phyloP scores from a whole-genome alignment of 2,797 vertebrate species.

The Phoebastria nigripes region DNA sequence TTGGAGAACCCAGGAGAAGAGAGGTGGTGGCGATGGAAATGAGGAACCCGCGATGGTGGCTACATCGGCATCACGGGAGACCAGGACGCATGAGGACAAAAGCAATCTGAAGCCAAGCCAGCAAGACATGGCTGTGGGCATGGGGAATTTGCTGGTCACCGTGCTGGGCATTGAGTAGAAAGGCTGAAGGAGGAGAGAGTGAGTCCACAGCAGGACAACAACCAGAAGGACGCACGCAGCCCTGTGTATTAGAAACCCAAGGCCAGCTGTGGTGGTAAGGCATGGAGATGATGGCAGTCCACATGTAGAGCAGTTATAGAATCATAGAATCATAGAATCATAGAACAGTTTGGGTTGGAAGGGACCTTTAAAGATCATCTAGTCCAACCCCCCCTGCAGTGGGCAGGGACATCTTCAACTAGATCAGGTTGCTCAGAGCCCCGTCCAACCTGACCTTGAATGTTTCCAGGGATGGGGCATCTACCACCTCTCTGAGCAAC shows the following conservation, averaged over 20 bases:
- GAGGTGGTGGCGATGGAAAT: not conserved
- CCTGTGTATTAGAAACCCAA: not conserved
- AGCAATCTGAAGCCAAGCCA: not conserved
- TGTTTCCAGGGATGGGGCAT: too few relatives aligned
- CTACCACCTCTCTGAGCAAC: too few relatives aligned
- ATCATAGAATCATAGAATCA: not conserved
- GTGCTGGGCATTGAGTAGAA: not conserved
- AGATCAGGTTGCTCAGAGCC: too few relatives aligned
- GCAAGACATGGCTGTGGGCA: not conserved
- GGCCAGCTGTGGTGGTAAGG: not conserved
- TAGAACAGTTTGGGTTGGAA: too few relatives aligned
- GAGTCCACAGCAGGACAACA: not conserved
- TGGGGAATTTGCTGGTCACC: not conserved
- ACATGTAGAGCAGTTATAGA: rapidly evolving
- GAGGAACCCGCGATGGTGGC: not conserved
- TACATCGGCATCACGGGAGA: rapidly evolving
- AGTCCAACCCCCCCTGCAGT: too few relatives aligned
- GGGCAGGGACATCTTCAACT: too few relatives aligned
- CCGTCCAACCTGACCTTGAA: too few relatives aligned
- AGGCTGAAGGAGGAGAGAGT: not conserved
- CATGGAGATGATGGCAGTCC: not conserved
- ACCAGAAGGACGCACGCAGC: not conserved
- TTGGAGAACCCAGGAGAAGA: not conserved
- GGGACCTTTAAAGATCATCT: too few relatives aligned
- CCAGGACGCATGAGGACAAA: not conserved